Conservation (phyloP, 1,140 invertebrate species). For the Panagrolaimus sp. region DNA sequence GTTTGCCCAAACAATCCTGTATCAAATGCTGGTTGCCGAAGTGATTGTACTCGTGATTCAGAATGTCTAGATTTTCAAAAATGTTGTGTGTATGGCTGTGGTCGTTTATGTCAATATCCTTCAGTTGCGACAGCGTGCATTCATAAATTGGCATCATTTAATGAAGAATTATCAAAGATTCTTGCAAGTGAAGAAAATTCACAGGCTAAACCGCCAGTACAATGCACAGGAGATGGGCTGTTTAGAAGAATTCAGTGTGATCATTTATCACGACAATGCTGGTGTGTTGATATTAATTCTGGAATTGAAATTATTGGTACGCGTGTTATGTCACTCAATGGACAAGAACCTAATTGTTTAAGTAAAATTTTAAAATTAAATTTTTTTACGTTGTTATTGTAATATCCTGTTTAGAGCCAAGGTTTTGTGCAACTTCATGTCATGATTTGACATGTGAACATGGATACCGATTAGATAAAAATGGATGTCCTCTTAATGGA, state of each 20-base stretch:
- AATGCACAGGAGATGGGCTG: constrained; percentile 23
- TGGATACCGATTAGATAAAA: constrained; percentile 38
- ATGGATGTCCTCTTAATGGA: constrained; percentile 45
- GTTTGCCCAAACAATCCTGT: constrained; percentile 29
- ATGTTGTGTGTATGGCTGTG: constrained; percentile 42
- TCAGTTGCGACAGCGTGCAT: constrained; percentile 28
- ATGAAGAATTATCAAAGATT: constrained; percentile 28
- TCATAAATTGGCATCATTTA: constrained; percentile 32
- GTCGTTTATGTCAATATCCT: constrained; percentile 33
- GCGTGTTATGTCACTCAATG: constrained; percentile 19
- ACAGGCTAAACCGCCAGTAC: constrained; percentile 20
- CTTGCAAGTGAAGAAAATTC: constrained; percentile 10
- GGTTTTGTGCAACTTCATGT: constrained; percentile 32
- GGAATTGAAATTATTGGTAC: constrained; percentile 38
- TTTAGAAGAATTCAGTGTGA: constrained; percentile 38
- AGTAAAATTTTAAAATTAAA: constrained; percentile 22
- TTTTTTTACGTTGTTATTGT: too few relatives aligned
- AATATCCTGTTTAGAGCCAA: constrained; percentile 20
- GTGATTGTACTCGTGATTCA: constrained; percentile 30
- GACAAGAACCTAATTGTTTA: constrained; percentile 25
- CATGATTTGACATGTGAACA: constrained; percentile 29
- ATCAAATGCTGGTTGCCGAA: constrained; percentile 39
- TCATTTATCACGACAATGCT: constrained; percentile 38
- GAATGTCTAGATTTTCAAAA: constrained; percentile 34
- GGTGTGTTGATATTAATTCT: constrained; percentile 38